These are phyloP conservation scores for Pseudorasbora parva DNA, from an alignment of 2,113 vertebrate species.

Conservation along the genomic window DNA sequence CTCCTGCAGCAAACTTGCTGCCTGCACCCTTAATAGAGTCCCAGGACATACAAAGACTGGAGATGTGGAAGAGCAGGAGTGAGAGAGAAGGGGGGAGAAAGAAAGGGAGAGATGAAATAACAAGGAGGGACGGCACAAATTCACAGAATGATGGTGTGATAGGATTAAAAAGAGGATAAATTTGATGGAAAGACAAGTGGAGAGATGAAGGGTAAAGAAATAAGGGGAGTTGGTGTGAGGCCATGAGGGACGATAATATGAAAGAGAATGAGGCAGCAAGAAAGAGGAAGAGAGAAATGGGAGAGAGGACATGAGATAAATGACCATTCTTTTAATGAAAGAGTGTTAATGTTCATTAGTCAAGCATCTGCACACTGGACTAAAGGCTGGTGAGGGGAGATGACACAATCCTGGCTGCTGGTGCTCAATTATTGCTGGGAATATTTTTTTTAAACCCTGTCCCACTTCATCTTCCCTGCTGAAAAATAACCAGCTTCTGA, in stretches of 20 bases:
- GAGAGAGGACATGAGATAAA: slow-evolving; percentile 68
- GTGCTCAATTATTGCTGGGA: slow-evolving; percentile 61
- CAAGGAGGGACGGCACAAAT: slow-evolving; percentile 48
- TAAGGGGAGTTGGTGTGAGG: slow-evolving; percentile 56
- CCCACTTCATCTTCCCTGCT: slow-evolving; percentile 64
- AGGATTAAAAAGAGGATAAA: slow-evolving; percentile 50
- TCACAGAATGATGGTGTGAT: slow-evolving; percentile 30
- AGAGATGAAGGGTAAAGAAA: slow-evolving; percentile 62
- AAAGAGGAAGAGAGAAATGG: slow-evolving; percentile 57
- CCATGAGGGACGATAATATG: slow-evolving; percentile 65
- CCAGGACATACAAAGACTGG: slow-evolving; percentile 95
- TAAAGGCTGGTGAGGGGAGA: slow-evolving; percentile 64
- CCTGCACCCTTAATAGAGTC: slow-evolving; percentile 84
- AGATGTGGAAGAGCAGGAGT: slow-evolving; percentile 53
- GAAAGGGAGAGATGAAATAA: slow-evolving; percentile 61
- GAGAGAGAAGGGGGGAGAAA: slow-evolving; percentile 52
- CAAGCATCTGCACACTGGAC: slow-evolving; percentile 70
- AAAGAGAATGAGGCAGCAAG: slow-evolving; percentile 53
- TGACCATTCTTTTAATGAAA: slow-evolving; percentile 73
- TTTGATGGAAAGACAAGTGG: slow-evolving; percentile 58
- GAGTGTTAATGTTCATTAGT: slow-evolving; percentile 73
- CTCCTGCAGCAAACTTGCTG: slow-evolving; percentile 86
- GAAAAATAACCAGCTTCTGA: not conserved
- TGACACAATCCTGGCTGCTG: slow-evolving; percentile 69
- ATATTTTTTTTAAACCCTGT: slow-evolving; percentile 69